Percentiles rank a stretch among this genome's conserved stretches.
phyloP scores from a whole-genome alignment of 2,888 invertebrate species.

The Sarcophaga caerulescens region DNA sequence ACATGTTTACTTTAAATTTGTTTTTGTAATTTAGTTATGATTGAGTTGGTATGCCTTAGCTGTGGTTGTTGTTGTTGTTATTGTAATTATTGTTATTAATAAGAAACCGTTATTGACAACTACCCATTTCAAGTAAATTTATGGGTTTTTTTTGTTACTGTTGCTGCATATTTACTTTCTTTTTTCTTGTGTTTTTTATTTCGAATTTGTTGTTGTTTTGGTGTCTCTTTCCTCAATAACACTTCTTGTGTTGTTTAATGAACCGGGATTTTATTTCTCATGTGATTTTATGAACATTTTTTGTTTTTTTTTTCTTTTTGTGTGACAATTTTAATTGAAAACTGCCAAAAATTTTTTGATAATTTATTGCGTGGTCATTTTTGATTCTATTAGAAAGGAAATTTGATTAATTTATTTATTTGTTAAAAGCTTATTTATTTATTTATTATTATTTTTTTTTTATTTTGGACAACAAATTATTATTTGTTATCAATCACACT shows the following conservation, averaged over 20 bases:
- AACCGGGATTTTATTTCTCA: conserved; percentile 43
- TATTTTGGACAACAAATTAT: not conserved
- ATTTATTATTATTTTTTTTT: not conserved
- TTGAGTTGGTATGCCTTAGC: not conserved
- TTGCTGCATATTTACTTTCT: conserved; percentile 13
- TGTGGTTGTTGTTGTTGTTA: conserved; percentile 1
- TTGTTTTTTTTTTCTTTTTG: conserved; percentile 3
- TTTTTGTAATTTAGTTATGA: conserved; percentile 22
- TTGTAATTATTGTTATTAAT: conserved; percentile 37
- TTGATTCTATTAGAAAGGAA: not conserved
- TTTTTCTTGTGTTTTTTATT: conserved; percentile 5
- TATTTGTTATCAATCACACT: not conserved
- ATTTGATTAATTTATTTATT: conserved; percentile 9
- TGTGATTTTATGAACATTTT: conserved; percentile 1
- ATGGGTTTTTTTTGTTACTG: conserved; percentile 37
- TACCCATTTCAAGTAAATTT: conserved; percentile 46
- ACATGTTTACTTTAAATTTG: not conserved
- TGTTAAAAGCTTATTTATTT: not conserved
- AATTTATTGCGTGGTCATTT: not conserved
- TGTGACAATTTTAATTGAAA: conserved; percentile 32
- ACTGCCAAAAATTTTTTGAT: not conserved
- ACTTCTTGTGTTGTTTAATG: conserved; percentile 48
- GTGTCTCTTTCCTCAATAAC: conserved; percentile 35
- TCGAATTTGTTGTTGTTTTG: conserved; percentile 35
- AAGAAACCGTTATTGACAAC: conserved; percentile 54